Evolutionary conservation across 2,888 invertebrate species (phyloP).

Genomic region (Ctenicera cuprea): DNA sequence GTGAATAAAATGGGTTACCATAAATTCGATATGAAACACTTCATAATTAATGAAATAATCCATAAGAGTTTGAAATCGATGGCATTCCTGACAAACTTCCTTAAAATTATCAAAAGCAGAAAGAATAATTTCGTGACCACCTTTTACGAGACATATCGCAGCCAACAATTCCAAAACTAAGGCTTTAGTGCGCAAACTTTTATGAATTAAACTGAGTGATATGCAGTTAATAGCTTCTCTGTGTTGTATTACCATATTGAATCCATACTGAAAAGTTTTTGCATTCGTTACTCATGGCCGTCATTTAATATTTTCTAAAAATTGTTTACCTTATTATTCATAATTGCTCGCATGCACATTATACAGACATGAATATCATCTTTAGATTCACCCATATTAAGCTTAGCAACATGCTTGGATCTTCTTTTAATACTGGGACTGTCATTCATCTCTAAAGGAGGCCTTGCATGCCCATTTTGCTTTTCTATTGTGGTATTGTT

Average conservation of each 20-base stretch:
- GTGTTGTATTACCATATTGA: slow-evolving; percentile 99
- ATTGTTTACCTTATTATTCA: slow-evolving; percentile 94
- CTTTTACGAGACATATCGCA: slow-evolving; percentile 98
- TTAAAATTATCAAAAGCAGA: slow-evolving; percentile 99
- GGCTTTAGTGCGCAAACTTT: slow-evolving; percentile 97
- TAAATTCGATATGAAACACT: slow-evolving; percentile 98
- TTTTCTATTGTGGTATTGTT: slow-evolving; percentile 50
- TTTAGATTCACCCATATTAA: slow-evolving; percentile 96
- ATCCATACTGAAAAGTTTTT: slow-evolving; percentile 87
- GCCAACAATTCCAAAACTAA: slow-evolving; percentile 97
- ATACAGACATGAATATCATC: slow-evolving; percentile 99
- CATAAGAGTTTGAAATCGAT: slow-evolving; percentile 97
- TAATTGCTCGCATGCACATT: slow-evolving; percentile 98
- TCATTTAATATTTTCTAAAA: neutral
- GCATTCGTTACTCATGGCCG: neutral
- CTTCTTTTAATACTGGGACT: slow-evolving; percentile 84
- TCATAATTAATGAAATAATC: slow-evolving; percentile 97
- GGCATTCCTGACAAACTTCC: slow-evolving; percentile 90
- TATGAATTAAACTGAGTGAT: slow-evolving; percentile 96
- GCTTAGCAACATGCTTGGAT: slow-evolving; percentile 88
- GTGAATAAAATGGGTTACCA: slow-evolving; percentile 79
- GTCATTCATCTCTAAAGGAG: slow-evolving; percentile 75
- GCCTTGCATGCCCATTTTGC: slow-evolving; percentile 62
- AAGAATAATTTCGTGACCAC: slow-evolving; percentile 98
- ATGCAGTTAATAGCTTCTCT: slow-evolving; percentile 99